These are phyloP conservation scores for Tillus elongatus DNA, from an alignment of 2,888 invertebrate species.

Conservation along the genomic window DNA sequence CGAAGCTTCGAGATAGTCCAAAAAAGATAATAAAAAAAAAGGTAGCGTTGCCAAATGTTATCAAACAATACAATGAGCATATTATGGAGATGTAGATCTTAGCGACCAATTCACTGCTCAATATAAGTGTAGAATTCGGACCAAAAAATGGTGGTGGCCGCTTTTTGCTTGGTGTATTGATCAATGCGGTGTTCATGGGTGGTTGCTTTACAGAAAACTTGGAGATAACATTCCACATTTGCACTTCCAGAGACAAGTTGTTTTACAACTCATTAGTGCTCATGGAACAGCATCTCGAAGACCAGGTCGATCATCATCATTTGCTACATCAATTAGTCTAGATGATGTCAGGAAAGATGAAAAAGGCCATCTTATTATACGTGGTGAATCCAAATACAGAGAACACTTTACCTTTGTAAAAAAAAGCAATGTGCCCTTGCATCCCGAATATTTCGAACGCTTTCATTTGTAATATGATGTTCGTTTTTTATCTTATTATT, in stretches of 20 bases:
- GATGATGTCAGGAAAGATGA: constrained; percentile 1
- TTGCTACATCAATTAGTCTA: neutral
- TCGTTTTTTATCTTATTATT: too few species aligned
- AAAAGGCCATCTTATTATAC: constrained; percentile 1
- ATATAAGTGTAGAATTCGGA: neutral
- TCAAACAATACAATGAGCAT: neutral
- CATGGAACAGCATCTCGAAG: neutral
- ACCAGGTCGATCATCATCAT: constrained; percentile 1
- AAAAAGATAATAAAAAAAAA: neutral
- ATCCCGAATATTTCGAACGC: neutral
- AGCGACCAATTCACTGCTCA: constrained; percentile 4
- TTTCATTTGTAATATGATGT: constrained; percentile 3
- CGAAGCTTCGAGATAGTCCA: neutral
- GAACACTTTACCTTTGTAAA: neutral
- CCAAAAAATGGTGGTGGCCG: constrained; percentile 1
- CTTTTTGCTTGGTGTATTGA: neutral
- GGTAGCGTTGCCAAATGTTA: neutral
- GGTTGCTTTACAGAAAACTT: neutral
- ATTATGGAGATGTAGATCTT: neutral
- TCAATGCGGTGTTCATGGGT: constrained; percentile 2
- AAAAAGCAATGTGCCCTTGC: constrained; percentile 1
- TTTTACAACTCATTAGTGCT: neutral
- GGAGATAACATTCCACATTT: neutral
- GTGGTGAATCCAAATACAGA: constrained; percentile 2
- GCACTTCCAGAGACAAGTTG: neutral